These are phyloP conservation scores for Montifringilla adamsi DNA, from an alignment of 2,113 vertebrate species.

Conservation along the genomic window DNA sequence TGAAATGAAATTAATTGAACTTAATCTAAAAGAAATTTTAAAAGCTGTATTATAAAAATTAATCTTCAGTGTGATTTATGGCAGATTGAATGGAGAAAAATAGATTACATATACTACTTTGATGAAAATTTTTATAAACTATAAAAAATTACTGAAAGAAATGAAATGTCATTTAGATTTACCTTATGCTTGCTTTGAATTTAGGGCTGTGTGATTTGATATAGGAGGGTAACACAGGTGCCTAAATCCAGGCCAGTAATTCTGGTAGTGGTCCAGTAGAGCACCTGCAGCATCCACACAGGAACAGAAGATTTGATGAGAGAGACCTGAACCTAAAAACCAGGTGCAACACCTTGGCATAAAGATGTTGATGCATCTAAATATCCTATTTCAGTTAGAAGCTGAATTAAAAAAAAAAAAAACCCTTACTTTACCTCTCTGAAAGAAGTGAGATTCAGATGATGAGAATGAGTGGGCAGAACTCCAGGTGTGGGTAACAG, in stretches of 20 bases:
- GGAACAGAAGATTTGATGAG: not conserved
- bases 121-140: not conserved
- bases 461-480: not conserved
- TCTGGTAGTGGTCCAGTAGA: not conserved
- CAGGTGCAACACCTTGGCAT: not conserved
- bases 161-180: not conserved
- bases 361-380: not conserved
- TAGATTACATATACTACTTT: not conserved
- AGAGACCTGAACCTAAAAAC: not conserved
- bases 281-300: not conserved
- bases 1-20: not conserved
- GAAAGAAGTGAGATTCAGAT: not conserved
- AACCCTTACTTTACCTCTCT: not conserved
- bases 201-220: not conserved
- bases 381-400: not conserved
- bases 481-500: not conserved
- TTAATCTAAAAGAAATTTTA: not conserved
- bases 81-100: not conserved
- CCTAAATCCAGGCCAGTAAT: not conserved
- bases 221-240: not conserved
- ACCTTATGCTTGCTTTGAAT: not conserved
- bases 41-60: not conserved
- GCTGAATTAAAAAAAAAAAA: not conserved
- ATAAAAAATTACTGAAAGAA: not conserved
- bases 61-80: not conserved